Evolutionary conservation across 1,140 invertebrate species (phyloP), one percentile per base, ranked within the genome.

Genomic region (Pseudomyrmex pallidus): DNA sequence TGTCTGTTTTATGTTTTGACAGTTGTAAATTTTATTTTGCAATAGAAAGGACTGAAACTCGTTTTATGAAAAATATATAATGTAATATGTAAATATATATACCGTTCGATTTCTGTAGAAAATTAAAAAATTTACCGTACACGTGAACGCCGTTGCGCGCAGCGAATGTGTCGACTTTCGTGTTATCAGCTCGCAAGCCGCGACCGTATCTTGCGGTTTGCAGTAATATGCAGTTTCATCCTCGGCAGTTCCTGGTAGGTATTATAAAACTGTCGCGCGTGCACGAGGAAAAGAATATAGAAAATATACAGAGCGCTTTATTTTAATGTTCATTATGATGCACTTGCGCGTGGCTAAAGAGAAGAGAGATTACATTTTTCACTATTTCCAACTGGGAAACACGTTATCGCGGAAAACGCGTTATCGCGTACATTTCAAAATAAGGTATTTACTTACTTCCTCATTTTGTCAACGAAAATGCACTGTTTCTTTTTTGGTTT

Each of bases 141-240:
- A 35, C 0, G 35, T 35, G 4, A 35, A 35, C 35, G 35, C 35
- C 35, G 35, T 77, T 20, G 13, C 17, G 67, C 44, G 7, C 0
- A 66, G 25, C n/a, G 35, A 68, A 15, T 4, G 17, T 46, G 25
- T 68, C 54, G 35, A 56, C 35, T 56, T 54, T 22, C 13, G 35
- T 68, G 67, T 77, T 77, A 77, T 77, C 63, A 77, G 13, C 35
- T 77, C 13, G 0, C 17, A 20, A 10, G 48, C 9, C 35, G 52
- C 25, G n/a, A 68, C 17, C 50, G 25, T 87, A 87, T 87, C 74
- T 84, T 74, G 85, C 20, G 85, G 82, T 87, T 87, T 74, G 68
- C 52, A 64, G 5, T 61, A 70, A 82, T 73, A 78, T 87, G 68
- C 56, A 85, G 83, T 87, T 74, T 74, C 17, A 54, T 59, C 20